Base-by-base conservation (phyloP, 2,797 vertebrate genomes). In the Mormyrus proboscirostris region DNA sequence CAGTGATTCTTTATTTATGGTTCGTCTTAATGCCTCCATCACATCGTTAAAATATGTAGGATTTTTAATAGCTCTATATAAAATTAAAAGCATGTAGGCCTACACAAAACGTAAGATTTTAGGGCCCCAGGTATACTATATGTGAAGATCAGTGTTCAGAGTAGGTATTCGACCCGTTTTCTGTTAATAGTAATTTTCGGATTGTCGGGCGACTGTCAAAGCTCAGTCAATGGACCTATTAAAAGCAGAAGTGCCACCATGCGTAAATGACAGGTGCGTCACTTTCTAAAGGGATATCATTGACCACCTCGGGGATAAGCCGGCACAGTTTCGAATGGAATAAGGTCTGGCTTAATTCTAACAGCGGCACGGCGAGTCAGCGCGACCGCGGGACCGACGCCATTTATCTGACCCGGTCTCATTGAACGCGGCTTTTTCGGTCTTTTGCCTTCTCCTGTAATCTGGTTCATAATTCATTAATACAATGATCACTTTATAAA, bases 401-500 rank as follows among this genome's bases (percentile, higher is more conserved):
- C 7, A 4, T 41, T 76, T 41, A 14, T 76, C 33, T 5, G 69
- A 76, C 33, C 29, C 76, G 12, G 19, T 82, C 41, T 82, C 76
- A 44, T 2, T 82, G 41, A 82, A 82, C 10, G 76, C 19, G 2
- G 41, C 76, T 82, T 82, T 47, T 47, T 44, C 38, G 76, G 2
- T 47, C 19, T 82, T 44, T n/a, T 82, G 16, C 76, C 6, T n/a
- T 47, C 41, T 82, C 76, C 76, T 10, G 41, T 82, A 47, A 82
- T 82, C 38, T 82, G 76, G 41, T 82, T 82, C 76, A 82, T 82
- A 82, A 82, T n/a, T 82, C 69, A 82, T 82, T 82, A 82, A 82
- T 47, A 82, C 38, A 82, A 82, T 82, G 76, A 82, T 82, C 38
- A 82, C 76, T 82, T 82, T 82, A 82, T 82, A 47, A 82, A 47